Evolutionary conservation across 2,113 vertebrate species (phyloP).

Genomic region (Ctenomys sociabilis): DNA sequence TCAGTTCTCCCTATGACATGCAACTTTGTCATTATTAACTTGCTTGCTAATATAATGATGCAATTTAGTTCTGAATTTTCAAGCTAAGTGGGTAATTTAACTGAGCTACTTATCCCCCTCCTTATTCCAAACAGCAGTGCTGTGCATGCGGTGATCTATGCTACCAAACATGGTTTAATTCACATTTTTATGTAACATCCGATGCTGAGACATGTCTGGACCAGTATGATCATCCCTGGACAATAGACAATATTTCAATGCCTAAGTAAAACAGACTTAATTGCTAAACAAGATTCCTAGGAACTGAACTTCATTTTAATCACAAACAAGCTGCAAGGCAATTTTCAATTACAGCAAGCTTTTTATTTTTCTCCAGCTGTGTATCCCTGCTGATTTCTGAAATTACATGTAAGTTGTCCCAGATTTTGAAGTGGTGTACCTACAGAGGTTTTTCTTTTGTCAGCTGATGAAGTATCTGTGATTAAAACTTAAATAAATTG

Average conservation of each 20-base stretch:
- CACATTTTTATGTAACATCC: constrained; percentile 64
- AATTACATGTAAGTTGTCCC: constrained; percentile 88
- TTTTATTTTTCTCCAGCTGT: constrained; percentile 89
- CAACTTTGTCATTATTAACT: constrained; percentile 31
- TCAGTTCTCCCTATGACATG: not conserved
- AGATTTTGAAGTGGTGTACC: constrained; percentile 87
- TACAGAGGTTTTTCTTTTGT: constrained; percentile 87
- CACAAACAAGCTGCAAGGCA: constrained; percentile 86
- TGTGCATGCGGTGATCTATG: constrained; percentile 1
- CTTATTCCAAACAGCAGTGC: not conserved
- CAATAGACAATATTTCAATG: constrained; percentile 82
- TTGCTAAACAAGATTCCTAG: constrained; percentile 85
- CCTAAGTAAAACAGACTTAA: constrained; percentile 86
- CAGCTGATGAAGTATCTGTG: constrained; percentile 87
- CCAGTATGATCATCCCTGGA: constrained; percentile 77
- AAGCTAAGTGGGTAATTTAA: constrained; percentile 53
- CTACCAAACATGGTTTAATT: not conserved
- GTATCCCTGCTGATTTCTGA: constrained; percentile 87
- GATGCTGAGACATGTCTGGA: constrained; percentile 62
- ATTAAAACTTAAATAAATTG: constrained; percentile 86
- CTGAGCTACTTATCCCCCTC: not conserved
- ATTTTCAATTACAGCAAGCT: constrained; percentile 88
- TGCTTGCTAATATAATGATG: constrained; percentile 35
- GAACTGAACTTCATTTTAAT: constrained; percentile 87
- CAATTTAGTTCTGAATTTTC: constrained; percentile 42